Conservation (phyloP, 1,140 invertebrate genomes). For the Brachionus sp. region DNA sequence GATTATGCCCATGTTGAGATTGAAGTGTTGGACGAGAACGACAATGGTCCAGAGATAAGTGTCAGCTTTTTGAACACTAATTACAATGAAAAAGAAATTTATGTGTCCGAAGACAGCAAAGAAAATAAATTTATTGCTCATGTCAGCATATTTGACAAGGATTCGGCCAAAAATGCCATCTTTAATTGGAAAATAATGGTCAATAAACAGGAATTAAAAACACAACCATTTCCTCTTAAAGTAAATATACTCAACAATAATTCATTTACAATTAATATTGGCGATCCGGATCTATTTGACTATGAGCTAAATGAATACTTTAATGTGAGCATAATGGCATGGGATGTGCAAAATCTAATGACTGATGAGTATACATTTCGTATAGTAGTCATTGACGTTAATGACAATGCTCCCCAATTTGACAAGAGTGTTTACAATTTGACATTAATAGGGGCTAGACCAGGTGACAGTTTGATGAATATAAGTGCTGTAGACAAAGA, state of each 20-base stretch:
- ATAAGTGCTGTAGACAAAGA: not conserved
- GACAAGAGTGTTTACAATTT: not conserved
- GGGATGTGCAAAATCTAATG: not conserved
- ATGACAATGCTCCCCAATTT: conserved; percentile 16
- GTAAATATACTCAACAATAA: not conserved
- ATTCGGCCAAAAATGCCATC: conserved; percentile 3
- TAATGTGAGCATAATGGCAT: conserved; percentile 17
- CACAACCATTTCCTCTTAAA: not conserved
- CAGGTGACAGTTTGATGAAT: not conserved
- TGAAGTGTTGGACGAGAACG: conserved; percentile 7
- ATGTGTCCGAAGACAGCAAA: not conserved
- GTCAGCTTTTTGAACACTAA: conserved; percentile 31
- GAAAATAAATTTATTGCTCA: conserved; percentile 33
- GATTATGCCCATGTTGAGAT: conserved; percentile 24
- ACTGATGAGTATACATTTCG: not conserved
- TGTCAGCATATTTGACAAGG: conserved; percentile 34
- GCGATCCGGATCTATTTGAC: not conserved
- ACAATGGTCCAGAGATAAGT: conserved; percentile 40
- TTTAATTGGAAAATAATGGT: conserved; percentile 16
- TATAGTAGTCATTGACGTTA: not conserved
- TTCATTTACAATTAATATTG: conserved; percentile 37
- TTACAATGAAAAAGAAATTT: not conserved
- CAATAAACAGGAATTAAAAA: not conserved
- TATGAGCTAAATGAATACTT: conserved; percentile 23
- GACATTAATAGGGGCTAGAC: not conserved